A percentile compares a stretch with the other conserved stretches of the same genome.
These are phyloP conservation scores for Streptopelia turtur DNA, from an alignment of 2,797 vertebrate species.

Conservation along the genomic window DNA sequence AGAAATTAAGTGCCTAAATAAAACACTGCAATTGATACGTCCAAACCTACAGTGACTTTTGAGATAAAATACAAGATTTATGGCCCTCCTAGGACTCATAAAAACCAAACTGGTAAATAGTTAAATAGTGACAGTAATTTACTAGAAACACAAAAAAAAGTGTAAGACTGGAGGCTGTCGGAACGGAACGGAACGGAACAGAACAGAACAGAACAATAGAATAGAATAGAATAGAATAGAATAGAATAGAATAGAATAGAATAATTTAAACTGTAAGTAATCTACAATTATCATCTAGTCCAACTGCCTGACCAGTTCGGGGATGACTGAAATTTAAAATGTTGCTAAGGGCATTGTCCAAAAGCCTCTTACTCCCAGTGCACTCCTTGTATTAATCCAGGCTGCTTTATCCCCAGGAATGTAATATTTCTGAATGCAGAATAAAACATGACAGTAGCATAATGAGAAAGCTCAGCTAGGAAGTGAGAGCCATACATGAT, in stretches of 20 bases:
- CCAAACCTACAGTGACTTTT: not conserved
- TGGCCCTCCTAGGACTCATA: not conserved
- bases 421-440: not conserved
- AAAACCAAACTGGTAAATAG: not conserved
- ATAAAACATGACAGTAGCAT: not conserved
- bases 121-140: not conserved
- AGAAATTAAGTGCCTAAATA: not conserved
- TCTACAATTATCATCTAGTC: not conserved
- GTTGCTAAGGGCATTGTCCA: not conserved
- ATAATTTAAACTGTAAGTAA: not conserved
- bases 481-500: not conserved
- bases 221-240: not conserved
- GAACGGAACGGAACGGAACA: too few relatives aligned
- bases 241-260: not conserved
- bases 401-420: not conserved
- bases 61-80: not conserved
- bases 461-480: not conserved
- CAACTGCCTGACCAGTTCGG: not conserved
- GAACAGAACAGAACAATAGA: not conserved
- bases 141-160: not conserved
- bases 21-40: not conserved
- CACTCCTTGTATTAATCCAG: not conserved
- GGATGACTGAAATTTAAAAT: not conserved
- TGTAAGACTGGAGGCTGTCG: not conserved
- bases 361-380: not conserved